Evolutionary conservation across 1,140 invertebrate species (phyloP).

Genomic region (Zaprionus tsacasi): DNA sequence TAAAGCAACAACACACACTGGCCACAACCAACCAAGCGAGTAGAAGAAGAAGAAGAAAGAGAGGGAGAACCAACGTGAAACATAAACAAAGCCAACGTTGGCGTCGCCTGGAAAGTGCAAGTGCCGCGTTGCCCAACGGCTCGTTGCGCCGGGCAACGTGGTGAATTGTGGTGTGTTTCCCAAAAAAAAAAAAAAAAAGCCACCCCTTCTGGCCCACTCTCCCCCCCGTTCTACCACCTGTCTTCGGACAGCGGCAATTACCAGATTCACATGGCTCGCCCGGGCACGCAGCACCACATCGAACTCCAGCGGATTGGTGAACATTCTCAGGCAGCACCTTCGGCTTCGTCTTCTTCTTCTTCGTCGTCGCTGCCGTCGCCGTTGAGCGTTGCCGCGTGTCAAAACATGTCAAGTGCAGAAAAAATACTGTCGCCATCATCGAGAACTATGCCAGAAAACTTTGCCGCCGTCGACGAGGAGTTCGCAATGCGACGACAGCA

Average conservation of each 20-base stretch:
- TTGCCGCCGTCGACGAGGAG: slow-evolving; percentile 53
- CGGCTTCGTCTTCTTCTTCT: not conserved
- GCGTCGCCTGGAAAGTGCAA: slow-evolving; percentile 75
- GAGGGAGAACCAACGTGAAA: slow-evolving; percentile 43
- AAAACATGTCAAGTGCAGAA: slow-evolving; percentile 81
- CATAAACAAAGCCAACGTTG: slow-evolving; percentile 54
- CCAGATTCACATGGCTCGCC: slow-evolving; percentile 68
- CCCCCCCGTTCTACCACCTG: not conserved
- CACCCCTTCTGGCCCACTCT: not conserved
- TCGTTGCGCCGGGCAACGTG: slow-evolving; percentile 47
- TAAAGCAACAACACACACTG: slow-evolving; percentile 59
- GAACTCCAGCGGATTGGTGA: slow-evolving; percentile 65
- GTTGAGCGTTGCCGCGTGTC: slow-evolving; percentile 59
- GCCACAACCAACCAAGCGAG: slow-evolving; percentile 31
- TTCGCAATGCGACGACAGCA: slow-evolving; percentile 69
- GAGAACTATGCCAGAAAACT: slow-evolving; percentile 68
- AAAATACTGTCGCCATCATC: slow-evolving; percentile 76
- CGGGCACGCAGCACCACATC: slow-evolving; percentile 75
- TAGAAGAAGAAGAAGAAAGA: slow-evolving; percentile 2
- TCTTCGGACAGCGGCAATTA: slow-evolving; percentile 28
- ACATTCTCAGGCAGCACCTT: slow-evolving; percentile 42
- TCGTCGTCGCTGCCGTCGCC: not conserved
- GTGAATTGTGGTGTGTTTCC: slow-evolving; percentile 56
- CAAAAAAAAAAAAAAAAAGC: not conserved
- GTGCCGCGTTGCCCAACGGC: slow-evolving; percentile 37